A percentile compares a stretch with the other conserved stretches of the same genome.
Conservation (phyloP, 2,113 vertebrate species). For the Montifringilla adamsi region DNA sequence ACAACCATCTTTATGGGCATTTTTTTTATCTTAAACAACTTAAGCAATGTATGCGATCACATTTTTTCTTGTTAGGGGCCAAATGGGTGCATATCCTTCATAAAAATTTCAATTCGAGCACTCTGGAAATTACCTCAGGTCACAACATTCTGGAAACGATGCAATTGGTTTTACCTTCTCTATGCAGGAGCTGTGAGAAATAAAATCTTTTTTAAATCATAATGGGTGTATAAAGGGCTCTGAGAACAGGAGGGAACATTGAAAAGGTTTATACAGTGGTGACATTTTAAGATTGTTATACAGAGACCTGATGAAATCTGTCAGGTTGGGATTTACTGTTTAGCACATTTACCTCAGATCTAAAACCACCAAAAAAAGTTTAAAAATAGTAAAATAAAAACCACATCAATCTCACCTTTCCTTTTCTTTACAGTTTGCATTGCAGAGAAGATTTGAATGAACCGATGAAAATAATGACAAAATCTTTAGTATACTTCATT, state of each 20-base stretch:
- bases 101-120: conserved; percentile 52
- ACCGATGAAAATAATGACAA: not conserved
- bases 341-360: not conserved
- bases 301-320: conserved; percentile 46
- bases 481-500: not conserved
- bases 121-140: conserved; percentile 34
- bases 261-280: conserved; percentile 39
- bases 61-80: conserved; percentile 43
- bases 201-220: conserved; percentile 60
- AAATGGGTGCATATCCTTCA: conserved; percentile 8
- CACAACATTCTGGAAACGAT: conserved; percentile 23
- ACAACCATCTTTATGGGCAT: conserved; percentile 15
- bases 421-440: not conserved
- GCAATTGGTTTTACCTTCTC: conserved; percentile 57
- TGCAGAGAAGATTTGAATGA: not conserved
- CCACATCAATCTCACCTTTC: not conserved
- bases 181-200: conserved; percentile 42
- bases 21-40: conserved; percentile 33
- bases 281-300: conserved; percentile 55
- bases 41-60: not conserved
- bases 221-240: conserved; percentile 67
- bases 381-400: not conserved
- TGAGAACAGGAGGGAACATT: conserved; percentile 30
- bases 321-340: conserved; percentile 49
- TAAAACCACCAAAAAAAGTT: not conserved